Conservation (phyloP, 2,888 invertebrate genomes). For the Spodoptera littoralis region DNA sequence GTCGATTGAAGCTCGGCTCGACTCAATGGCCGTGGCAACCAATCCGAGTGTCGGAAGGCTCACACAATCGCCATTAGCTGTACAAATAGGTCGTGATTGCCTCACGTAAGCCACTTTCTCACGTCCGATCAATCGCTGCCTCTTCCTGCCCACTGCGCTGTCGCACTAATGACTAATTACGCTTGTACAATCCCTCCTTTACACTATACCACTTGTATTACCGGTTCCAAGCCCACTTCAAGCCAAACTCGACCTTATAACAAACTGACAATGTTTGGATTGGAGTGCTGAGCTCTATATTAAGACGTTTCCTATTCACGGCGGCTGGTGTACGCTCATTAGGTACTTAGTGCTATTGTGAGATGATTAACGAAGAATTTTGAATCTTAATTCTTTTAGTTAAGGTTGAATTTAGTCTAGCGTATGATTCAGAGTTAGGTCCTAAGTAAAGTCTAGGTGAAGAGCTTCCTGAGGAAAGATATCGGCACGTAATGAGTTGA, state of each 20-base stretch:
- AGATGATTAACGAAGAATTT: slow-evolving; percentile 36
- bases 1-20: not conserved
- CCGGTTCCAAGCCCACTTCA: slow-evolving; percentile 45
- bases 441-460: slow-evolving; percentile 67
- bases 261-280: slow-evolving; percentile 44
- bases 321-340: slow-evolving; percentile 77
- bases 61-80: slow-evolving; percentile 38
- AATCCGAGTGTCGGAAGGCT: slow-evolving; percentile 14
- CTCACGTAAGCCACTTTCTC: slow-evolving; percentile 59
- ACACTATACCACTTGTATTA: slow-evolving; percentile 72
- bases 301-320: slow-evolving; percentile 72
- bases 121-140: slow-evolving; percentile 80
- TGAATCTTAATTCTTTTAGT: slow-evolving; percentile 17
- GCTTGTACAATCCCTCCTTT: slow-evolving; percentile 80
- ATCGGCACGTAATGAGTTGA: slow-evolving; percentile 85
- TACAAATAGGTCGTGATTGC: slow-evolving; percentile 50
- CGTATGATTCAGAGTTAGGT: slow-evolving; percentile 59
- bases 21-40: slow-evolving; percentile 22
- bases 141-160: slow-evolving; percentile 82
- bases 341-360: slow-evolving; percentile 81
- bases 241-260: slow-evolving; percentile 62
- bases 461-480: slow-evolving; percentile 81
- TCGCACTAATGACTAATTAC: slow-evolving; percentile 86
- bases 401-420: slow-evolving; percentile 49
- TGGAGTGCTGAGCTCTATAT: slow-evolving; percentile 48